Percentiles rank a stretch among this genome's conserved stretches.
These are phyloP conservation scores for Erpobdella octoculata DNA, from an alignment of 2,888 invertebrate species.

Conservation along the genomic window DNA sequence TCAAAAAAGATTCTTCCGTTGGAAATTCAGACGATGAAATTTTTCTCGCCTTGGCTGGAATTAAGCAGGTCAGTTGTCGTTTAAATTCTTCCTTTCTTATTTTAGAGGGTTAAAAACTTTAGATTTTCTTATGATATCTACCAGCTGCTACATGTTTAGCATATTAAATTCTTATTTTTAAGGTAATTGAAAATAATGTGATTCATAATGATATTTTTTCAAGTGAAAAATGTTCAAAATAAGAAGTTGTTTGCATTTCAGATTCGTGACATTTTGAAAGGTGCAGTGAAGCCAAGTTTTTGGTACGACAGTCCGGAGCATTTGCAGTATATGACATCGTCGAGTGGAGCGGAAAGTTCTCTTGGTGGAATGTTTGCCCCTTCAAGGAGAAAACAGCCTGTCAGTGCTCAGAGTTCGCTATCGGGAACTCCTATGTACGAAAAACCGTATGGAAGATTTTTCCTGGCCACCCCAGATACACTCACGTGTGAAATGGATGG, in stretches of 20 bases:
- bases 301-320: slow-evolving; percentile 42
- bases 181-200: too few species aligned
- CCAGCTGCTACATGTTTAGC: not conserved
- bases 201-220: too few species aligned
- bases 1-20: slow-evolving; percentile 44
- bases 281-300: slow-evolving; percentile 44
- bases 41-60: slow-evolving; percentile 49
- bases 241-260: slow-evolving; percentile 32
- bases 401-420: slow-evolving; percentile 24
- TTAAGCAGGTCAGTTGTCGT: slow-evolving; percentile 46
- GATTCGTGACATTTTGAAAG: slow-evolving; percentile 50
- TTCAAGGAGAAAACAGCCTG: not conserved
- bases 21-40: slow-evolving; percentile 49
- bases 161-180: not conserved
- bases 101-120: not conserved
- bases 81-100: not conserved
- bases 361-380: too few species aligned
- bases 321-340: not conserved
- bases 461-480: slow-evolving; percentile 29
- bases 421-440: slow-evolving; percentile 27
- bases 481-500: slow-evolving; percentile 29
- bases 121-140: not conserved
- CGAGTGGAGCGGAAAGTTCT: not conserved
- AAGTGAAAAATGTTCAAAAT: not conserved
- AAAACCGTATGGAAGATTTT: slow-evolving; percentile 20